Evolutionary conservation across 2,888 invertebrate genomes (phyloP), one percentile per base, ranked within the genome.

Genomic region (Tricholauxania praeusta): DNA sequence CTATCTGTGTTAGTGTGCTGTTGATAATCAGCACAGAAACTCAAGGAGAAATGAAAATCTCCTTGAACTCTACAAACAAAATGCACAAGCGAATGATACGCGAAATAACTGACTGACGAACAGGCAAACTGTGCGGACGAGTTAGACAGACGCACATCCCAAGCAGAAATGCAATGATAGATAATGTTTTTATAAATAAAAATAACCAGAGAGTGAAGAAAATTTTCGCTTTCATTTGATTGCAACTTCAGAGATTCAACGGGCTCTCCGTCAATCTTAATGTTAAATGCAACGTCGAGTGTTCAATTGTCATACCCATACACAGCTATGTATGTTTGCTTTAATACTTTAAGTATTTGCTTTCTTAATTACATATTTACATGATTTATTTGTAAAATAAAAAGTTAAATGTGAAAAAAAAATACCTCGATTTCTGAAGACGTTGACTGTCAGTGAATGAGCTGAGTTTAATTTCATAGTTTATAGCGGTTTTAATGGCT

Each of bases 321-420:
- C 19, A 1, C 17, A 19, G 14, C 14, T 28, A 57, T 10, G 39
- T 39, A 39, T 39, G 39, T 39, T 39, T 59, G 19, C n/a, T 19
- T 59, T 59, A 53, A 53, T 39, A 39, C 32, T 32, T 69, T 32
- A 55, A 60, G 60, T 60, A 60, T 69, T 69, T 69, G 51, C 48
- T 68, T 69, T 28, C 60, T 69, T 69, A 60, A 69, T 69, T 60
- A 69, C 60, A 69, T 51, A 69, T 60, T 55, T 60, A 69, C 69
- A 69, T 49, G 69, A 59, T 39, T 69, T 69, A 69, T 69, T 69
- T 60, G 39, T 60, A n/a, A 32, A 47, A 49, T 39, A 39, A 39
- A 39, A 39, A 39, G 10, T 39, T 39, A 64, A 49, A 39, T 17
- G 14, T 17, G 14, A 17, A 19, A 47, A n/a, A 39, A 47, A 48